Base-by-base conservation (phyloP, 2,797 vertebrate species). In the Urosaurus nigricauda region DNA sequence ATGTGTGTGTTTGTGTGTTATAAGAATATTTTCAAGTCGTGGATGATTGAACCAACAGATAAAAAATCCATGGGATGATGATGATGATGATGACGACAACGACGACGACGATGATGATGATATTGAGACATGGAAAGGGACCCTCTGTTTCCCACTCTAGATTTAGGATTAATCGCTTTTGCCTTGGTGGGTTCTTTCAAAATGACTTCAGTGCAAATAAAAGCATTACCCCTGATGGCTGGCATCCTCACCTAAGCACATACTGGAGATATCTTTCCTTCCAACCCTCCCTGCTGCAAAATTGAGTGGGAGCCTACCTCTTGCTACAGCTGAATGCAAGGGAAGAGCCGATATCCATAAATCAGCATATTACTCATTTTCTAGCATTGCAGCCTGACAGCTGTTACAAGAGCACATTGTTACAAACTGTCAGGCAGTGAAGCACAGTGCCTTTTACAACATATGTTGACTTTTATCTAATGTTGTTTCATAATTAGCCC, bases 391-490 rank as follows among this genome's bases (percentile, higher is more conserved):
- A 79, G 95, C 75, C 94, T 97, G 97, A 97, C 97, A 97, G 96
- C 97, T 97, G 97, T 96, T 97, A 96, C 96, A 97, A 94, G 96
- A 97, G 96, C 96, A 96, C 97, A 97, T 97, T 97, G 97, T 97
- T 97, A 96, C 94, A 95, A 97, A 87, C 97, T 97, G 97, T 97
- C 97, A 97, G 96, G 96, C 94, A n/a, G 94, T 96, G 96, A 97
- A 96, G 96, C 96, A 94, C 94, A 83, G 95, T 95, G 96, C 96
- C 95, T 97, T 97, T 97, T 96, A 92, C 96, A 97, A 97, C 97
- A 97, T 97, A 97, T 97, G 97, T 97, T 97, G 97, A 97, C 96
- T 97, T 97, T 97, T 97, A 97, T 97, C 97, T 97, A 96, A 97
- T 95, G 96, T 96, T 96, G 96, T 97, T 97, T 95, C 93, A 51